phyloP scores from a whole-genome alignment of 2,888 invertebrate genomes.

The Melinopterus prodromus region DNA sequence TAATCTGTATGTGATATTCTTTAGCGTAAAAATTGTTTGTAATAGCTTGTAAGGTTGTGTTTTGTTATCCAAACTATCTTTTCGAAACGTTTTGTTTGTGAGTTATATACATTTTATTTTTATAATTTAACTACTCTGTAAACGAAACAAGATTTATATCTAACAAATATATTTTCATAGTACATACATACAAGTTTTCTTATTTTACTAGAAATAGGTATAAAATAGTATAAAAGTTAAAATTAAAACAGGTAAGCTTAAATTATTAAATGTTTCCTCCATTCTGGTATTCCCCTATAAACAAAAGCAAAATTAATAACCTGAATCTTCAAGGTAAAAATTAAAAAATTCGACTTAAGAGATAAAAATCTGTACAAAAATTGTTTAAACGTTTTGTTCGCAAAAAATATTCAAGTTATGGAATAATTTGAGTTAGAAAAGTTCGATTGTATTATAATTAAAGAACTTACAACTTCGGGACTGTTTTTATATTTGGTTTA shows the following conservation, averaged over 20 bases:
- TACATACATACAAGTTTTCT: constrained; percentile 14
- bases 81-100: not conserved
- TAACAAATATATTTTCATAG: constrained; percentile 25
- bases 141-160: not conserved
- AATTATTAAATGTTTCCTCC: constrained; percentile 44
- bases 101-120: not conserved
- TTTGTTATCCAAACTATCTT: not conserved
- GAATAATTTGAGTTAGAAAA: too few relatives aligned
- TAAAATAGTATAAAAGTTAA: constrained; percentile 11
- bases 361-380: too few relatives aligned
- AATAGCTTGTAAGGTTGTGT: not conserved
- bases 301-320: constrained; percentile 35
- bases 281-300: constrained; percentile 49
- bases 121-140: not conserved
- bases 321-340: too few relatives aligned
- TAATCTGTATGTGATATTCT: not conserved
- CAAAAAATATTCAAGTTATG: too few relatives aligned
- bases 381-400: too few relatives aligned
- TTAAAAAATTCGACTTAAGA: constrained; percentile 9
- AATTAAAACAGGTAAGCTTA: constrained; percentile 1
- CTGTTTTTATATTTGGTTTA: constrained; percentile 38
- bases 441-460: not conserved
- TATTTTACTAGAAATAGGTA: constrained; percentile 17
- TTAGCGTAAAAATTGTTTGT: not conserved
- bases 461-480: constrained; percentile 52